Evolutionary conservation across 1,140 invertebrate genomes (phyloP), one percentile per base, ranked within the genome.

Genomic region (Dendroctonus valens): DNA sequence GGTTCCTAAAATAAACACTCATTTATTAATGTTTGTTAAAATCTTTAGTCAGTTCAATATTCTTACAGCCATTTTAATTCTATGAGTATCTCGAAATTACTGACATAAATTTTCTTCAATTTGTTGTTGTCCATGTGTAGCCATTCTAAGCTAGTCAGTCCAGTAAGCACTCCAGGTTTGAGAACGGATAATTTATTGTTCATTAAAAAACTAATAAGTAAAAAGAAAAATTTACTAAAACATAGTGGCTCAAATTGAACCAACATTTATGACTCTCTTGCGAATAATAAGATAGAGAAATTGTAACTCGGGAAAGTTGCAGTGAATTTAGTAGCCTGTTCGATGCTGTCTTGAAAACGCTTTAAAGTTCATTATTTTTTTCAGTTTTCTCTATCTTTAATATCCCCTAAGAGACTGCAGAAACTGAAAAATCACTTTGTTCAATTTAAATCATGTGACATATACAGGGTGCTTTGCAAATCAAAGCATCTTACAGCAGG

Each of bases 1-100:
- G 77, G 46, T 81, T 77, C 5, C 68, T 69, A 48, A 48, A 61
- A 63, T 42, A 55, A 6, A 11, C 11, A n/a, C n/a, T n/a, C n/a
- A 40, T 38, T n/a, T 11, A 15, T 51, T 8, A 12, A 12, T 41
- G 6, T 12, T 41, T 46, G n/a, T 39, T n/a, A 7, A 57, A 3
- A 57, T 26, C 26, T 26, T 26, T 26, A 26, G 26, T 3, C 26
- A 26, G 3, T 26, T 67, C 15, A 59, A 38, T 14, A 12, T 6
- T 4, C 53, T 57, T 68, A 68, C 66, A 68, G 6, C 66, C 66
- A 68, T 58, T 42, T 51, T 0, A 50, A 7, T 8, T 44, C 26
- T 5, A 6, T 42, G 5, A 64, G 11, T 11, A 11, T 15, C 39
- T 46, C 48, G n/a, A 68, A 64, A 57, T 58, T 55, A 26, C 9